Conservation (phyloP, 2,797 vertebrate species). For the Graptemys geographica region DNA sequence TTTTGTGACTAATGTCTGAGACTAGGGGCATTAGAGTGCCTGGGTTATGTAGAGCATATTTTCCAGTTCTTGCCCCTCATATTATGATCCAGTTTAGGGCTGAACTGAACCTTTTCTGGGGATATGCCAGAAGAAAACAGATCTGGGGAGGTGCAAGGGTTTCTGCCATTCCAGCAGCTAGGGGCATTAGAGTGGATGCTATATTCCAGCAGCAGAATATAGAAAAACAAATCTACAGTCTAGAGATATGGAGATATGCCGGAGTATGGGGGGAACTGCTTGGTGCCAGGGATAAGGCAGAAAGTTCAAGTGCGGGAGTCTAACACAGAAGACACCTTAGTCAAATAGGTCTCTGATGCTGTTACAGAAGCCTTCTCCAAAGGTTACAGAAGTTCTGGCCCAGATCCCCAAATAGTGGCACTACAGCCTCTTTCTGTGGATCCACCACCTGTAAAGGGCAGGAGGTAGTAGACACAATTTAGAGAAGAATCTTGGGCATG, state of each 20-base stretch:
- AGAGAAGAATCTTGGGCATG: slow-evolving; percentile 10
- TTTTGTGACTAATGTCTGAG: background rate
- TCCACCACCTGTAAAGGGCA: accelerated
- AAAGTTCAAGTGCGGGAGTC: background rate
- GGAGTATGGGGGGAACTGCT: background rate
- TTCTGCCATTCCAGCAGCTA: background rate
- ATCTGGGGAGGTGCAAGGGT: background rate
- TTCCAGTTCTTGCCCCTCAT: background rate
- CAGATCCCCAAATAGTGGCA: background rate
- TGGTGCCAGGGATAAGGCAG: background rate
- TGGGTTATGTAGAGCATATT: background rate
- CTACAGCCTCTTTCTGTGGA: background rate
- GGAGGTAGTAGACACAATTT: accelerated
- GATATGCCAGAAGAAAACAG: background rate
- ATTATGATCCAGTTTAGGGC: background rate
- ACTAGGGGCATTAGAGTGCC: background rate
- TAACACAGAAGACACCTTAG: background rate
- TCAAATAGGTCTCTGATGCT: background rate
- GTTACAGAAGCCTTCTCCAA: background rate
- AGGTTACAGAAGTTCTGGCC: background rate
- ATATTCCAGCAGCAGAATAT: background rate
- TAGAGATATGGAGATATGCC: background rate
- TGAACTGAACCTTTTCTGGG: background rate
- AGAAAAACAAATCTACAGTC: background rate
- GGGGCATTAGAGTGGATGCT: no score